Base-by-base conservation (phyloP, 2,888 invertebrate genomes). In the Rhamnusium bicolor region DNA sequence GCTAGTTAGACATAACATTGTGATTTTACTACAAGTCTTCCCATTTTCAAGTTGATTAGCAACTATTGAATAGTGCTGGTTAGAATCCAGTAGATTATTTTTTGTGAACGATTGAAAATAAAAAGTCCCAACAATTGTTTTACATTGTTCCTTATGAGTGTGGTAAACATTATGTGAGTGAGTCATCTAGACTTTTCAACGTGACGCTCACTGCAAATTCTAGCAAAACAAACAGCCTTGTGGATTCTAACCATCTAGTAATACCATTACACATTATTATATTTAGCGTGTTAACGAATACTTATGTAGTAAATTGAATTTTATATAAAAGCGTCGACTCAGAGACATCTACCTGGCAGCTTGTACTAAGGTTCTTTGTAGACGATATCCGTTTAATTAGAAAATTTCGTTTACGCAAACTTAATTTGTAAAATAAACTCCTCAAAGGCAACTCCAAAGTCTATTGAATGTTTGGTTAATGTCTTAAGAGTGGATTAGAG, bases 361-460 rank as follows among this genome's bases (percentile, higher is more conserved):
- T 14, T 27, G 53, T 18, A 16, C 19, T n/a, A 7, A 65, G 47
- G 53, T 53, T 32, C 65, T 65, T 65, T 65, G 65, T 32, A 16
- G 32, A 18, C 18, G 16, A 32, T 65, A 53, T 21, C 18, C 51
- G 24, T 24, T 29, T 65, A 65, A 65, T 65, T 65, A 65, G 18
- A 14, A 51, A 29, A 32, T 65, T 53, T 53, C 53, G 29, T 53
- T 53, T 40, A 14, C 12, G 19, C 16, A 53, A 51, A 65, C 40
- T 53, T 32, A 65, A 65, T 65, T 65, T 53, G 58, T 58, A 32
- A 58, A 58, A 58, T 32, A 58, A 58, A 58, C 58, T 58, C 58
- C 19, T 58, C 58, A 58, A 58, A 58, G 58, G 58, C 16, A 58
- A 27, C 56, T 14, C 8, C 14, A 16, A 32, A 32, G 32, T 58